A percentile compares a stretch with the other conserved stretches of the same genome.
phyloP scores from a whole-genome alignment of 2,113 vertebrate species.

The Bos javanicus region DNA sequence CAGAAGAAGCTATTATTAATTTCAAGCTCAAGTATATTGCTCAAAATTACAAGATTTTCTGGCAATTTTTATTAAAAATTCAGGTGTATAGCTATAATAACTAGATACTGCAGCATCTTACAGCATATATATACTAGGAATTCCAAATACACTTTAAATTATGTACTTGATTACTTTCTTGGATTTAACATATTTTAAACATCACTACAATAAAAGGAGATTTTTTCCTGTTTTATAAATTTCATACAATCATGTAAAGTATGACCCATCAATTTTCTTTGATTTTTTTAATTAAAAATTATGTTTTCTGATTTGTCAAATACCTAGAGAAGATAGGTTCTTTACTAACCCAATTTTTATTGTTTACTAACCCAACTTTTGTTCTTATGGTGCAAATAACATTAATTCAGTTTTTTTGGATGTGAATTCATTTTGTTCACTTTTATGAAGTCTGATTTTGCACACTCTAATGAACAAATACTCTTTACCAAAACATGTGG shows the following conservation, averaged over 20 bases:
- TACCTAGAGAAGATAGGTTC: neutral
- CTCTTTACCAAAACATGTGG: constrained; percentile 10
- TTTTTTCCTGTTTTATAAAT: neutral
- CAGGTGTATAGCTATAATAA: neutral
- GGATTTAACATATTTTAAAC: neutral
- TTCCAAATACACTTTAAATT: neutral
- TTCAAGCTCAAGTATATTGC: constrained; percentile 6
- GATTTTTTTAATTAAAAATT: neutral
- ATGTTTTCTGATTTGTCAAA: neutral
- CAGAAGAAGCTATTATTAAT: constrained; percentile 1
- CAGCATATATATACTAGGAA: neutral
- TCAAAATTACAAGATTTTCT: constrained; percentile 1
- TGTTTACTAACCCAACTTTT: neutral
- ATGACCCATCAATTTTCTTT: neutral
- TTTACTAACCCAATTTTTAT: neutral
- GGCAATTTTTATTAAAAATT: constrained; percentile 7
- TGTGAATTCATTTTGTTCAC: neutral
- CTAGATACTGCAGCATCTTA: neutral
- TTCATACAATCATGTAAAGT: neutral
- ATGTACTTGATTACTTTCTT: neutral
- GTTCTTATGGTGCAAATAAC: neutral
- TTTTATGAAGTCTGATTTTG: neutral
- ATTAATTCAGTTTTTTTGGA: neutral
- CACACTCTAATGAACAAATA: constrained; percentile 3
- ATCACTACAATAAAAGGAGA: neutral